Conservation (phyloP, 2,113 vertebrate species). For the human region GRCh38 chr2:83359001-83359500, state of each 20-base stretch:
- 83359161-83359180: neutral
- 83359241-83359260: neutral
- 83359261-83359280: constrained; percentile 12
- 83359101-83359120: too few species aligned
- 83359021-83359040: too few species aligned
- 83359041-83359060: too few species aligned
- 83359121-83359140: too few species aligned
- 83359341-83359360: constrained; percentile 75
- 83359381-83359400: constrained; percentile 77
- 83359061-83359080: too few species aligned
- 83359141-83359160: too few species aligned
- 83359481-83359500: constrained; percentile 78
- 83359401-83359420: constrained; percentile 74
- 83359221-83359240: neutral
- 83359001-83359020: too few species aligned
- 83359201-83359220: neutral
- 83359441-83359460: constrained; percentile 80
- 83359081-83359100: too few species aligned
- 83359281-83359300: neutral
- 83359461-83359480: constrained; percentile 75
- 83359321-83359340: constrained; percentile 71
- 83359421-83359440: constrained; percentile 79
- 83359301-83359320: constrained; percentile 55
- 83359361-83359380: constrained; percentile 50
- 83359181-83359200: neutral